Evolutionary conservation across 30 jellyfish, hydroid and myxozoan genomes (phyloP), one percentile per base, ranked within the genome.

Genomic region (Turritopsis dohrnii): DNA sequence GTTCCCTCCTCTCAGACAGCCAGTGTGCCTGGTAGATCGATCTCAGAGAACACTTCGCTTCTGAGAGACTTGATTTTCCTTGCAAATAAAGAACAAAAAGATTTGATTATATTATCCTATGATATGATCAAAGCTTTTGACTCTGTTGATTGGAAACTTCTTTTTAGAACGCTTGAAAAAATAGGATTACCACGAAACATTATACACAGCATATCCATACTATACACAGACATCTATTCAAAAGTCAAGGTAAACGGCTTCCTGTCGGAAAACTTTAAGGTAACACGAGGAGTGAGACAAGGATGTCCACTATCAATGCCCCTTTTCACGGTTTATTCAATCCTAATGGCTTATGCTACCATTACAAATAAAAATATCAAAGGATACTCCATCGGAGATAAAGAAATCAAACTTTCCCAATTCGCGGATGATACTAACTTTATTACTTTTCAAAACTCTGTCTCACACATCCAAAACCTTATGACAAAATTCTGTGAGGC

Each of bases 221-320:
- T 76, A 72, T 41, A 75, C 72, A 54, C 74, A 1, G 22, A 27
- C 66, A 80, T 77, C 28, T 23, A 82, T 25, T 53, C 75, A 52
- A 17, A 29, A 7, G 69, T 76, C 52, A 16, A 27, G 31, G 65
- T 54, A 81, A 85, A 85, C 69, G 92, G 92, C 74, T 18, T 52
- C 28, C 29, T 18, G 9, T 85, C 92, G 7, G 26, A 65, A 4
- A 41, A 16, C 28, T 66, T 83, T 31, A 8, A 4, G 5, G 52
- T 71, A 8, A 71, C 30, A 1, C 4, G 87, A 21, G 85, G 86
- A 1, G 87, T 7, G 18, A 3, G 87, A 23, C 87, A 81, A 26
- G 87, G 87, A 1, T 81, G 87, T 86, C 87, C 87, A 18, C 85
- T 81, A 21, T 81, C 87, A 18, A 52, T 83, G 60, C 69, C 66